A percentile compares a stretch with the other conserved stretches of the same genome.
These are phyloP conservation scores for Pyxicephalus adspersus DNA, from an alignment of 2,113 vertebrate genomes.

Conservation along the genomic window DNA sequence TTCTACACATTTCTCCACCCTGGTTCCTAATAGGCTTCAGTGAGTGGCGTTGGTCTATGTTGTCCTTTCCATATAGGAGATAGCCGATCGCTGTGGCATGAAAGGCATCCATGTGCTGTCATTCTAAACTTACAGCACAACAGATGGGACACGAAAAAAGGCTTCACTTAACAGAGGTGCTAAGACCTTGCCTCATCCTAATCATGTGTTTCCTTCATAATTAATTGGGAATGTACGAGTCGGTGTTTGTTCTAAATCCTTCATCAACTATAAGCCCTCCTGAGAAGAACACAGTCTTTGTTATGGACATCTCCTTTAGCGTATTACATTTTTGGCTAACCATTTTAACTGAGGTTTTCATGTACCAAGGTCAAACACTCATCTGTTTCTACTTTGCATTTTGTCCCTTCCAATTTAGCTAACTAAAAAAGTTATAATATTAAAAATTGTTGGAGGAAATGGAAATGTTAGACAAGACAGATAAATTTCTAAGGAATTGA, in stretches of 20 bases:
- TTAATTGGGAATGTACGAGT: slow-evolving; percentile 3
- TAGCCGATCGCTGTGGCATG: slow-evolving; percentile 7
- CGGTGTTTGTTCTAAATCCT: background rate
- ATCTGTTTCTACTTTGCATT: no score
- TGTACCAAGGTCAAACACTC: background rate
- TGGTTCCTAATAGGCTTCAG: no score
- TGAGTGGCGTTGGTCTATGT: no score
- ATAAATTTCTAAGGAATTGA: no score
- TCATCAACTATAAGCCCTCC: background rate
- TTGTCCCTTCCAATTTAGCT: no score
- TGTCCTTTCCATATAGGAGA: slow-evolving; percentile 23
- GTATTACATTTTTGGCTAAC: background rate
- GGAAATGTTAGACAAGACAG: no score
- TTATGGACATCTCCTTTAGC: background rate
- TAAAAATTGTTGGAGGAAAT: no score
- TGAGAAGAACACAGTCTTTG: background rate
- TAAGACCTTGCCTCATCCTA: background rate
- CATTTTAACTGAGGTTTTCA: no score
- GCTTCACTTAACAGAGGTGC: slow-evolving; percentile 11
- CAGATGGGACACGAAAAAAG: slow-evolving; percentile 8
- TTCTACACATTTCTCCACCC: no score
- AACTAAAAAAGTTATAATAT: no score
- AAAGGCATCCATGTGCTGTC: slow-evolving; percentile 22
- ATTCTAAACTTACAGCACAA: slow-evolving; percentile 1
- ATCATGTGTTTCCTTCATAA: slow-evolving; percentile 33